Conservation (phyloP, 2,888 invertebrate species). For the Rhaphigaster nebulosa region DNA sequence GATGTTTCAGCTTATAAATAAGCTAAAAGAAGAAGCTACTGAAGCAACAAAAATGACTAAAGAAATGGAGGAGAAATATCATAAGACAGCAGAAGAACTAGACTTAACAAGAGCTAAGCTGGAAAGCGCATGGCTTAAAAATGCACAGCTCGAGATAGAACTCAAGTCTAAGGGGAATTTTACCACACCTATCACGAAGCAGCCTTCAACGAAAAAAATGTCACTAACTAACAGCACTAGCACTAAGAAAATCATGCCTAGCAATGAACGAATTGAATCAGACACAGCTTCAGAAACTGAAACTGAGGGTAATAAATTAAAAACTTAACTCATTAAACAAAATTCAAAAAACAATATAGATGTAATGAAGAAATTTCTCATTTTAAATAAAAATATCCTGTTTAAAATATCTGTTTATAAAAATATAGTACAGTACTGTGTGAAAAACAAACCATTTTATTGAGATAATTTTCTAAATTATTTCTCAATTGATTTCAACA, state of each 20-base stretch:
- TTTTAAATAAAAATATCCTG: neutral
- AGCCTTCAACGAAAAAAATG: slow-evolving; percentile 67
- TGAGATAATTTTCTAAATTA: neutral
- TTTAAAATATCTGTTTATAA: no score
- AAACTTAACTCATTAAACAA: neutral
- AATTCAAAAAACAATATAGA: no score
- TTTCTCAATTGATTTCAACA: neutral
- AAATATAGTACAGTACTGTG: neutral
- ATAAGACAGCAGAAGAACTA: slow-evolving; percentile 81
- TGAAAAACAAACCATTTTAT: neutral
- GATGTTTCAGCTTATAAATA: slow-evolving; percentile 66
- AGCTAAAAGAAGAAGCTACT: slow-evolving; percentile 80
- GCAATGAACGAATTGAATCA: slow-evolving; percentile 63
- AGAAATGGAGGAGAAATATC: slow-evolving; percentile 84
- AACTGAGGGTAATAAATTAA: slow-evolving; percentile 62
- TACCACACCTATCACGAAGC: slow-evolving; percentile 64
- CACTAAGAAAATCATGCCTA: slow-evolving; percentile 65
- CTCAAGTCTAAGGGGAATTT: slow-evolving; percentile 73
- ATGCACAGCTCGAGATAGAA: slow-evolving; percentile 83
- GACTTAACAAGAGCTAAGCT: slow-evolving; percentile 82
- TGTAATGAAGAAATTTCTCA: neutral
- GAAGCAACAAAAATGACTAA: slow-evolving; percentile 84
- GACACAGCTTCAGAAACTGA: slow-evolving; percentile 66
- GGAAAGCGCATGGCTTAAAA: slow-evolving; percentile 84
- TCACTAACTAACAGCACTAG: slow-evolving; percentile 64